Conservation (phyloP, 2,797 vertebrate genomes). For the Enteromius radiatus region DNA sequence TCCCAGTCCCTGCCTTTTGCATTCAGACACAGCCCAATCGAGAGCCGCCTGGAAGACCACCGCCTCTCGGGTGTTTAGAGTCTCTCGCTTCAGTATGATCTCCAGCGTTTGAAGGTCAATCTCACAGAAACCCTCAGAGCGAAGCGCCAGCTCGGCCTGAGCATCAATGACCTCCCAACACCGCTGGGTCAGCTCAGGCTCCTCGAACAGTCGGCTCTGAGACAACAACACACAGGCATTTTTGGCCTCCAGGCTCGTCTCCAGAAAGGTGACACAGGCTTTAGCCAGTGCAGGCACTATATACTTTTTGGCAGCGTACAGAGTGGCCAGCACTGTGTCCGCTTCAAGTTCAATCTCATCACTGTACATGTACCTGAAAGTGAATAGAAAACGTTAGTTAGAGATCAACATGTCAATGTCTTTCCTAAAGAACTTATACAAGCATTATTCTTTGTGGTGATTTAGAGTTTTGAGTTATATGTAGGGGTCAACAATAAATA, state of each 20-base stretch:
- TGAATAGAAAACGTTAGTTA: not conserved
- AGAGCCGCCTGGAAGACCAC: constrained; percentile 86
- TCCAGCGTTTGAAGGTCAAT: constrained; percentile 87
- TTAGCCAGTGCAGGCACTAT: constrained; percentile 88
- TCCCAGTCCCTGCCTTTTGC: constrained; percentile 82
- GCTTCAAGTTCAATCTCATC: constrained; percentile 91
- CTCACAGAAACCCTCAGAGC: constrained; percentile 88
- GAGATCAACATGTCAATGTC: not conserved
- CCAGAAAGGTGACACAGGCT: constrained; percentile 88
- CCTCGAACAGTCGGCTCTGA: constrained; percentile 90
- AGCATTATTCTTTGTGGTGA: not conserved
- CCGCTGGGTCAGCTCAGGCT: constrained; percentile 87
- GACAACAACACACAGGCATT: constrained; percentile 89
- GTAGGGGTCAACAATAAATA: not conserved
- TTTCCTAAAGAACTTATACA: constrained; percentile 9
- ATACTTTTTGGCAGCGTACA: constrained; percentile 93
- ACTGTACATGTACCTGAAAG: constrained; percentile 86
- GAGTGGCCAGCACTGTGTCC: constrained; percentile 87
- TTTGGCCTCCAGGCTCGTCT: constrained; percentile 89
- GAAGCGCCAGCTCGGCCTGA: constrained; percentile 87
- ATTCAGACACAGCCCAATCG: constrained; percentile 87
- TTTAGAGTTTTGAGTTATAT: not conserved
- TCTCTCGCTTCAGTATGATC: constrained; percentile 86
- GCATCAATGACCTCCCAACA: constrained; percentile 93
- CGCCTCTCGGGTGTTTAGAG: constrained; percentile 87